These are phyloP conservation scores for Lamprotornis superbus DNA, from an alignment of 2,113 vertebrate species.

Conservation along the genomic window DNA sequence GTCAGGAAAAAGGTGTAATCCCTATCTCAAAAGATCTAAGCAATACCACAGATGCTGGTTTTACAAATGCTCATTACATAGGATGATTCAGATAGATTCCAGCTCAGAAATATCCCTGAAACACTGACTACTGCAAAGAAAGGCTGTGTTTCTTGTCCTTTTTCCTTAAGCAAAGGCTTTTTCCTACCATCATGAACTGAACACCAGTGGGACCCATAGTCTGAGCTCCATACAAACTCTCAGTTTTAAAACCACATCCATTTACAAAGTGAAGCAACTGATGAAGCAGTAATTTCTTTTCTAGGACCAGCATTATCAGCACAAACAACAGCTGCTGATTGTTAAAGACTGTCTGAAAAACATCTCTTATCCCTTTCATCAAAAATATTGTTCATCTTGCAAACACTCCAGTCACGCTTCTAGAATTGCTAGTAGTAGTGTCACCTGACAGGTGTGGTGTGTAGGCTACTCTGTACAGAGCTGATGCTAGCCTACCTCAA, in stretches of 20 bases:
- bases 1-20: not conserved
- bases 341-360: not conserved
- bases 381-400: not conserved
- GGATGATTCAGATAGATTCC: not conserved
- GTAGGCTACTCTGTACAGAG: not conserved
- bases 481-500: not conserved
- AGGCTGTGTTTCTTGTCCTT: not conserved
- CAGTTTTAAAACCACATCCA: not conserved
- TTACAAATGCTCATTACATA: not conserved
- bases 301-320: not conserved
- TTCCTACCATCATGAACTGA: not conserved
- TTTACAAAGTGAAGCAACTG: not conserved
- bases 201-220: not conserved
- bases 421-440: not conserved
- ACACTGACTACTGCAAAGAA: not conserved
- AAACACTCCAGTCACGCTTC: not conserved
- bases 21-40: not conserved
- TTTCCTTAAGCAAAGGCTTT: not conserved
- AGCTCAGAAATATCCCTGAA: not conserved
- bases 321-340: conserved; percentile 28
- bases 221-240: not conserved
- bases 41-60: not conserved
- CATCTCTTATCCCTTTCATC: not conserved
- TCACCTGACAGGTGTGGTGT: not conserved
- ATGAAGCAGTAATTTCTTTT: conserved; percentile 5